Evolutionary conservation across 1,140 invertebrate genomes (phyloP).

Genomic region (Drosophila arizonae): DNA sequence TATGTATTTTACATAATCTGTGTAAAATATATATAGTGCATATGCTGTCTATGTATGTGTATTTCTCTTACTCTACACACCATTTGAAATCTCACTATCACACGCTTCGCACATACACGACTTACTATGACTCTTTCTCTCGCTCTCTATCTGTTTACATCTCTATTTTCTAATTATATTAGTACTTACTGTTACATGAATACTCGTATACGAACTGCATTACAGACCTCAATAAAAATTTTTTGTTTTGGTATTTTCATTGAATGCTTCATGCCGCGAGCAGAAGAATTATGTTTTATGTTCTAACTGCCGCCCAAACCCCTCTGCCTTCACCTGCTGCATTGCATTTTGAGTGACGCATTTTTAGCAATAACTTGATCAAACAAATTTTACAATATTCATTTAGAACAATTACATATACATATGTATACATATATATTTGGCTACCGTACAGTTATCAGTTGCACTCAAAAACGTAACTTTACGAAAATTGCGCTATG

Average conservation of each 20-base stretch:
- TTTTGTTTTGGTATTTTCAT: background rate
- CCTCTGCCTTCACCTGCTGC: conserved; percentile 3
- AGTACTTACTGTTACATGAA: background rate
- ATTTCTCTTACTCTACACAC: conserved; percentile 40
- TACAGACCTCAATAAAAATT: conserved; percentile 15
- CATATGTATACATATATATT: background rate
- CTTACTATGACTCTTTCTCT: conserved; percentile 34
- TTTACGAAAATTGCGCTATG: conserved; percentile 22
- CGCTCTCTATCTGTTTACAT: conserved; percentile 19
- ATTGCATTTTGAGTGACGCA: conserved; percentile 46
- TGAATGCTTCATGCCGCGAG: conserved; percentile 14
- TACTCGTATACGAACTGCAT: conserved; percentile 11
- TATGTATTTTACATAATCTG: conserved; percentile 66
- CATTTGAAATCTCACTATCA: conserved; percentile 18
- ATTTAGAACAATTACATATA: conserved; percentile 27
- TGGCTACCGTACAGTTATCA: conserved; percentile 29
- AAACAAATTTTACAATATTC: conserved; percentile 16
- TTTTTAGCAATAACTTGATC: conserved; percentile 1
- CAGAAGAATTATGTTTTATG: background rate
- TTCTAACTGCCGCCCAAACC: background rate
- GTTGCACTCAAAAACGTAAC: conserved; percentile 31
- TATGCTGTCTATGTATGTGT: conserved; percentile 78
- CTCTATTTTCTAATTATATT: background rate
- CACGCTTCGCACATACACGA: background rate
- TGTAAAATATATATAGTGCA: conserved; percentile 74